Percentiles rank a stretch among this genome's conserved stretches.
Evolutionary conservation across 1,140 invertebrate genomes (phyloP).

Genomic region (Drosophila tsacasi): DNA sequence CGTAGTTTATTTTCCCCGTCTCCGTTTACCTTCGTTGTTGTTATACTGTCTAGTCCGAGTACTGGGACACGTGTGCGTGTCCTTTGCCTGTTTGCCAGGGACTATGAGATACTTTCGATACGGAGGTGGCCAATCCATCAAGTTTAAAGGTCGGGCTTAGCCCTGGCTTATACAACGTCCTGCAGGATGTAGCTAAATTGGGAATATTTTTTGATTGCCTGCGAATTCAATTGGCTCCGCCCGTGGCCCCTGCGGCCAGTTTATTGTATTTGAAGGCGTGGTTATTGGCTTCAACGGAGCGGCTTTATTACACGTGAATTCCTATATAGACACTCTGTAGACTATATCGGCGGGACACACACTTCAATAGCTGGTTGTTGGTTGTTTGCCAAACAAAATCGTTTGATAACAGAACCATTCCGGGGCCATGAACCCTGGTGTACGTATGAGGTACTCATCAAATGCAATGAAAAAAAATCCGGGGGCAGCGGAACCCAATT

Average conservation of each 20-base stretch:
- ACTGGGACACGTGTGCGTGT: constrained; percentile 34
- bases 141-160: not conserved
- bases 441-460: constrained; percentile 58
- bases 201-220: constrained; percentile 27
- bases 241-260: constrained; percentile 8
- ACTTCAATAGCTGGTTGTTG: constrained; percentile 30
- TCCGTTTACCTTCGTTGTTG: not conserved
- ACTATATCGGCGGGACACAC: not conserved
- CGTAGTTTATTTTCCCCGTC: constrained; percentile 49
- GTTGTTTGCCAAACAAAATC: constrained; percentile 62
- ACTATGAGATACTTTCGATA: constrained; percentile 30
- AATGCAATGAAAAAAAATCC: constrained; percentile 70
- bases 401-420: constrained; percentile 67
- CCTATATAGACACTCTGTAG: constrained; percentile 20
- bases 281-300: constrained; percentile 48
- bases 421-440: constrained; percentile 23
- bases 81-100: constrained; percentile 16
- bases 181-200: constrained; percentile 9
- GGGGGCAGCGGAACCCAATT: constrained; percentile 63
- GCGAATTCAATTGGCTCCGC: constrained; percentile 54
- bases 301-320: constrained; percentile 57
- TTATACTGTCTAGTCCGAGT: not conserved
- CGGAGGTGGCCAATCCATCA: constrained; percentile 22
- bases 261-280: constrained; percentile 50
- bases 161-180: not conserved